A percentile compares a stretch with the other conserved stretches of the same genome.
Conservation (phyloP, 2,113 vertebrate species). For the Ascaphus truei region DNA sequence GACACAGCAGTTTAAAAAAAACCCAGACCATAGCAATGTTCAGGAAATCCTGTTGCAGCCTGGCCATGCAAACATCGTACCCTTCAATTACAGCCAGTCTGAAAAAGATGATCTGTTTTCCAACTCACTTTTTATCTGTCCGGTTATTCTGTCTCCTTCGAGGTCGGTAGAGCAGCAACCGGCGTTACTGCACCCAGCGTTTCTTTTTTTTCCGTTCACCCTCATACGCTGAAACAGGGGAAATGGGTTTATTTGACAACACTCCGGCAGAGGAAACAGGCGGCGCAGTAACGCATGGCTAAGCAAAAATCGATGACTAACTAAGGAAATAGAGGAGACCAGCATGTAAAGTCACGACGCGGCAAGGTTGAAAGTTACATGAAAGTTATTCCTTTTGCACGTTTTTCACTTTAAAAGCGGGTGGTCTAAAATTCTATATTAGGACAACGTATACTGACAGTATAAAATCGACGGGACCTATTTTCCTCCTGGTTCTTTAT, state of each 20-base stretch:
- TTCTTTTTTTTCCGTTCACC: no score
- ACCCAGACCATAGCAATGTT: neutral
- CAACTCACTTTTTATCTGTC: neutral
- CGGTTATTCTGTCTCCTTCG: no score
- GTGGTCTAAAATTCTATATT: no score
- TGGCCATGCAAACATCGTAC: neutral
- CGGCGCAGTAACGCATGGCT: neutral
- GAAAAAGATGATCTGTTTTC: neutral
- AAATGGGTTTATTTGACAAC: conserved; percentile 12
- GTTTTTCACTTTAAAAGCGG: no score
- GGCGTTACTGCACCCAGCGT: no score
- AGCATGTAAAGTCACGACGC: neutral
- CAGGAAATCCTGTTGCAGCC: conserved; percentile 17
- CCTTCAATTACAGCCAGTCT: neutral
- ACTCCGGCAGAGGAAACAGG: conserved; percentile 5
- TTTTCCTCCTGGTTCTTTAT: no score
- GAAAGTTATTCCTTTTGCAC: no score
- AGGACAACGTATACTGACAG: no score
- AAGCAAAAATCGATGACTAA: neutral
- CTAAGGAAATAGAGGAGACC: neutral
- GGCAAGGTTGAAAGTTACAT: neutral
- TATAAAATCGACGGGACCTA: no score
- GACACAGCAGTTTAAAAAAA: neutral
- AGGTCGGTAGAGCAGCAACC: no score
- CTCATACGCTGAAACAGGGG: neutral